Evolutionary conservation across 2,113 vertebrate genomes (phyloP), one percentile per base, ranked within the genome.

Genomic region (Mixornis gularis): DNA sequence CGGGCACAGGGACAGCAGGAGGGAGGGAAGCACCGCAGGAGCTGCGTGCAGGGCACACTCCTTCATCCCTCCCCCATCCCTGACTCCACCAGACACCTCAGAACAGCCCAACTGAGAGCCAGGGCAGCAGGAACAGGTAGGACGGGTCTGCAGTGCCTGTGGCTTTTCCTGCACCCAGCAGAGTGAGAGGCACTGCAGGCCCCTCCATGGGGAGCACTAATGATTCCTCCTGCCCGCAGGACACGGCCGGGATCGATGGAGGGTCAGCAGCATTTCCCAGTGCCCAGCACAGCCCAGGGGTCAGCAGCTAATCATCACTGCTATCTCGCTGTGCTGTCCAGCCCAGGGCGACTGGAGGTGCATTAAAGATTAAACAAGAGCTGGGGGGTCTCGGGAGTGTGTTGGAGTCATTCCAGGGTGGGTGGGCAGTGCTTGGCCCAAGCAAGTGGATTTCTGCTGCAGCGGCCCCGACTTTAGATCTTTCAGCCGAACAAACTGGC

Each of bases 331-430:
- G 76, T 20, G 36, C 86, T 92, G 92, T 95, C 96, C 90, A 92
- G 94, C 95, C 94, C 83, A 89, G 86, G 95, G 95, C 93, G 30
- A 82, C 9, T 93, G 90, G 93, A 95, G 90, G 68, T 78, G 90
- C 95, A 96, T 96, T 96, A 97, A 97, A 96, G 96, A 96, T 96
- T 97, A 97, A 96, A 95, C 95, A 85, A 88, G 93, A 96, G 79
- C 71, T 89, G 85, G 93, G 91, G 85, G 92, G 92, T 87, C 88
- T 21, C 5, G 79, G 86, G 77, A 92, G 71, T 21, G 79, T 40
- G 81, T 38, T 94, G 95, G 92, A 96, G 90, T 18, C 40, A 32
- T 86, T 96, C 95, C 94, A 95, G 94, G 89, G 65, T 91, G 85
- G 95, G 92, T 91, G 94, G 94, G 93, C 90, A 95, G 84, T 22